A percentile compares a stretch with the other conserved stretches of the same genome.
Evolutionary conservation across 2,797 vertebrate genomes (phyloP).

Genomic region (Phoxinus dragarum): DNA sequence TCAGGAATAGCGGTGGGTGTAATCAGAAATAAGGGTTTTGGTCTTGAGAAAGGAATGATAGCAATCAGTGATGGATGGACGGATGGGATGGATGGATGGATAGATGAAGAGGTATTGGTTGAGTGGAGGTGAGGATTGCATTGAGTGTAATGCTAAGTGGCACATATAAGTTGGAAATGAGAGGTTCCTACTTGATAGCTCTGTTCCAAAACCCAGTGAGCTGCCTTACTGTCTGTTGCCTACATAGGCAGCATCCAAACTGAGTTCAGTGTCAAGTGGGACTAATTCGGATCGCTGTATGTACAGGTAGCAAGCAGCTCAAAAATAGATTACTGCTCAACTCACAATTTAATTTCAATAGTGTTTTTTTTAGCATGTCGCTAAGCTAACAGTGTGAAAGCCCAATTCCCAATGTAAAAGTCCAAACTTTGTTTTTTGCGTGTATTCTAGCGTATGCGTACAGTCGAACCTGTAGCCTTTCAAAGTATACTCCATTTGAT

Average conservation of each 20-base stretch:
- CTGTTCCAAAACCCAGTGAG: not conserved
- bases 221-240: not conserved
- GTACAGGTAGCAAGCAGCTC: not conserved
- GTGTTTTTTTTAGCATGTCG: not conserved
- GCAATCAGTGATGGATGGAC: constrained; percentile 30
- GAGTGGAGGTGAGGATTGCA: constrained; percentile 21
- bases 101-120: constrained; percentile 7
- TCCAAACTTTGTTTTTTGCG: not conserved
- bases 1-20: constrained; percentile 12
- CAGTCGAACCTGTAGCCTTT: not conserved
- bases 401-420: not conserved
- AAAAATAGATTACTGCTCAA: not conserved
- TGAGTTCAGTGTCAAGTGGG: not conserved
- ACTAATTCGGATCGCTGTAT: not conserved
- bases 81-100: constrained; percentile 3
- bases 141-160: not conserved
- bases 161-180: not conserved
- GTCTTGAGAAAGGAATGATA: constrained; percentile 21
- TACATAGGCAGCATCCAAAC: not conserved
- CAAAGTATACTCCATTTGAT: not conserved
- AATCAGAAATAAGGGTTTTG: constrained; percentile 37
- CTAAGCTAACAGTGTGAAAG: not conserved
- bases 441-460: not conserved
- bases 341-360: not conserved
- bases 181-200: constrained; percentile 11